A percentile compares a stretch with the other conserved stretches of the same genome.
These are phyloP conservation scores for Lophotriccus pileatus DNA, from an alignment of 2,797 vertebrate species.

Conservation along the genomic window DNA sequence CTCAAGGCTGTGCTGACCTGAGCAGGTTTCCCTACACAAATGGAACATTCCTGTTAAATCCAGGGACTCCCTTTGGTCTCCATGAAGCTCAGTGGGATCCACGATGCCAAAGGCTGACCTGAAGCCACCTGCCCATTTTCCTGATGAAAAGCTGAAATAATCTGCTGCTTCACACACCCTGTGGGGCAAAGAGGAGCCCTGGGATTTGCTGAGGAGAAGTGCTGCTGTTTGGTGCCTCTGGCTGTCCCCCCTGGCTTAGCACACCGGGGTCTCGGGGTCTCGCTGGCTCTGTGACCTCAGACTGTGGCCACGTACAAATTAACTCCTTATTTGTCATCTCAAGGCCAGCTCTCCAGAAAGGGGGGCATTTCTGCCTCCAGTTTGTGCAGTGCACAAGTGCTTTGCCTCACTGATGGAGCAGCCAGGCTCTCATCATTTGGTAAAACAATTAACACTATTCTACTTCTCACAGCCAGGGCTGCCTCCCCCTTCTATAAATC, in stretches of 20 bases:
- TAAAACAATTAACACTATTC: background rate
- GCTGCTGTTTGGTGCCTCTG: background rate
- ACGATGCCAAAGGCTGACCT: background rate
- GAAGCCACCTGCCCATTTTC: background rate
- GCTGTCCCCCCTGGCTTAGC: background rate
- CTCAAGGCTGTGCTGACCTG: fast-evolving
- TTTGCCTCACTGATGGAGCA: background rate
- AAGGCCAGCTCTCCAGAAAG: background rate
- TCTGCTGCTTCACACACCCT: background rate
- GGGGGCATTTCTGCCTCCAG: background rate
- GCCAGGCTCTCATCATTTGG: background rate
- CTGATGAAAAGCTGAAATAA: background rate
- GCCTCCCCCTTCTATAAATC: background rate
- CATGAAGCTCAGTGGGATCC: fast-evolving
- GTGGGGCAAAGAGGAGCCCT: background rate
- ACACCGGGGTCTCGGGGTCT: background rate
- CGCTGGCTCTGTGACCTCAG: background rate
- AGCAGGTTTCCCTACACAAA: background rate
- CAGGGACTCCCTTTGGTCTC: background rate
- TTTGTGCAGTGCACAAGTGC: background rate
- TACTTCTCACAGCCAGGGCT: background rate
- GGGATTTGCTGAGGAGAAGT: background rate
- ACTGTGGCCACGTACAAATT: background rate
- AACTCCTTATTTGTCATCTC: background rate
- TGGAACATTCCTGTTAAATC: background rate